Evolutionary conservation across 2,888 invertebrate species (phyloP).

Genomic region (Stictocephala bisonia): DNA sequence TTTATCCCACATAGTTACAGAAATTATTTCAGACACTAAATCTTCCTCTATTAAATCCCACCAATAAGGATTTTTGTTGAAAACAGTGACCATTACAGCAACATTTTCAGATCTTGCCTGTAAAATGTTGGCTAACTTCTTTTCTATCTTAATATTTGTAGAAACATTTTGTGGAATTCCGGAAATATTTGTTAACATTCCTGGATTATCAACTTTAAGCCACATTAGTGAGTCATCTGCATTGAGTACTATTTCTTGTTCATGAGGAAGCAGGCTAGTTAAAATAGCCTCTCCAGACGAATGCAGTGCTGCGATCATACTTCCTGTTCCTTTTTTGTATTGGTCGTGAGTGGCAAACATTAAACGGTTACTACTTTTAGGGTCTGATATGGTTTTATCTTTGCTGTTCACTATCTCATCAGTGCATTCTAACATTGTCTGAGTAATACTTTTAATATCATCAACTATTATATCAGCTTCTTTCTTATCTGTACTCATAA

Average conservation of each 20-base stretch:
- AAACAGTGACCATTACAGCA: constrained; percentile 2
- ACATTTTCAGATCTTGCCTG: constrained; percentile 4
- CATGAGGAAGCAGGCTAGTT: constrained; percentile 4
- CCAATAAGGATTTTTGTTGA: constrained; percentile 30
- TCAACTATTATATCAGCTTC: background rate
- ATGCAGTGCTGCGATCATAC: background rate
- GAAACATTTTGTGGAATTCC: constrained; percentile 6
- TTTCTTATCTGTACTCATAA: background rate
- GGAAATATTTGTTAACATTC: background rate
- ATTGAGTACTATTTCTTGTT: background rate
- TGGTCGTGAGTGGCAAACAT: constrained; percentile 1
- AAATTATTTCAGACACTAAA: constrained; percentile 24
- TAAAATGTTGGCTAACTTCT: background rate
- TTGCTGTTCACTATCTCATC: background rate
- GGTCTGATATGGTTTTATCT: background rate
- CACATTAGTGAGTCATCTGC: background rate
- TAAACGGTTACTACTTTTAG: background rate
- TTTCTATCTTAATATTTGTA: constrained; percentile 8
- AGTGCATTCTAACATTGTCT: background rate
- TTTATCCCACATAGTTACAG: background rate
- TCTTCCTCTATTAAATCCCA: constrained; percentile 23
- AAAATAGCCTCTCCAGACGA: constrained; percentile 8
- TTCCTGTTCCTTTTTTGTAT: constrained; percentile 3
- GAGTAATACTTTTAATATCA: background rate
- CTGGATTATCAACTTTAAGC: constrained; percentile 16